Evolutionary conservation across 2,888 invertebrate species (phyloP).

Genomic region (Oxyscelio sp.): DNA sequence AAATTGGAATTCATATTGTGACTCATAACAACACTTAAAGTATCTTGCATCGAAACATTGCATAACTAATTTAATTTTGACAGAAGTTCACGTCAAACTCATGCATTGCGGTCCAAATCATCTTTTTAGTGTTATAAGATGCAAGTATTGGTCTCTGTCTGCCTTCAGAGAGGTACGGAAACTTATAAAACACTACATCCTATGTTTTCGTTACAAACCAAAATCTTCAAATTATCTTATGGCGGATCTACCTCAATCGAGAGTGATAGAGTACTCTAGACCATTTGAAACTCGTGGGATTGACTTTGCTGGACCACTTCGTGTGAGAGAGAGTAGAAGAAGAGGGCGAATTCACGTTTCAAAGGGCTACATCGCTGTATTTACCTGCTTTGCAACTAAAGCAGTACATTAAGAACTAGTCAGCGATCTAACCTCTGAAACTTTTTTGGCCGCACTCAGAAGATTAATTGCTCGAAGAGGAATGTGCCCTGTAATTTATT

Average conservation of each 20-base stretch:
- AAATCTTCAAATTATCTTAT: too few relatives aligned
- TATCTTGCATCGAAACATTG: background rate
- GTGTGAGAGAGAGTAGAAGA: slow-evolving; percentile 42
- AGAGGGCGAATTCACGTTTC: slow-evolving; percentile 28
- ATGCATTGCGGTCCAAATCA: background rate
- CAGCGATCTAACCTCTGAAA: background rate
- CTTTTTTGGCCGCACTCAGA: slow-evolving; percentile 52
- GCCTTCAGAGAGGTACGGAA: slow-evolving; percentile 10
- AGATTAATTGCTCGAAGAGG: slow-evolving; percentile 60
- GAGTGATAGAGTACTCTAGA: slow-evolving; percentile 1
- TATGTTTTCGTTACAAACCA: too few relatives aligned
- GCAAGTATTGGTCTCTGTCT: background rate
- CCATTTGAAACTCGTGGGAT: slow-evolving; percentile 31
- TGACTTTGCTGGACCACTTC: slow-evolving; percentile 69
- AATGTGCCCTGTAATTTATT: slow-evolving; percentile 33
- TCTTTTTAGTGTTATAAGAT: background rate
- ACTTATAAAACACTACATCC: too few relatives aligned
- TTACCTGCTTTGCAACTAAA: slow-evolving; percentile 74
- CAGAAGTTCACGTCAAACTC: background rate
- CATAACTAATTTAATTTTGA: background rate
- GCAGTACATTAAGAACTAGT: slow-evolving; percentile 66
- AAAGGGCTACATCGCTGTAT: slow-evolving; percentile 75
- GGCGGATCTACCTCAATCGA: slow-evolving; percentile 27
- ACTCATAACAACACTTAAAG: too few relatives aligned
- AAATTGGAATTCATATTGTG: too few relatives aligned